Base-by-base conservation (phyloP, 2,888 invertebrate species). In the Marasmarcha lunaedactyla region DNA sequence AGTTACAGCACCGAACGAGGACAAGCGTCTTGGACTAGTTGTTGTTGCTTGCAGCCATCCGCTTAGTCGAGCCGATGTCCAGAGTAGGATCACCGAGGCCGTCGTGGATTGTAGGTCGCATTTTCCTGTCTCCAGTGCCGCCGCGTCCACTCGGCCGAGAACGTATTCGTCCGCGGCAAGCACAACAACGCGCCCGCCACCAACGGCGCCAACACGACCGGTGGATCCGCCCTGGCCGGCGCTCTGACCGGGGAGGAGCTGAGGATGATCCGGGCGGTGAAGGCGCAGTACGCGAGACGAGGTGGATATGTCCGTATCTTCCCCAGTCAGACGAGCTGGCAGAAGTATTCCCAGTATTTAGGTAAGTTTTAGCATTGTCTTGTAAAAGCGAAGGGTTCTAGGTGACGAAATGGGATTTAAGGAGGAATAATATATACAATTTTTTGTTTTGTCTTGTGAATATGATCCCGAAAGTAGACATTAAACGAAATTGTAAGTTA, bases 301-400 rank as follows among this genome's bases (percentile, higher is more conserved):
- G 95, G 95, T 1, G 96, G 96, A 20, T 97, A 93, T 77, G 92
- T 96, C 7, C 76, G 95, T 36, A 94, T 97, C 54, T 97, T 95
- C 73, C 97, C 97, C 13, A 91, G 94, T 14, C 88, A 90, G 45
- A 94, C 95, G 67, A 91, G 93, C 13, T 95, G 95, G 94, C 87
- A 89, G 62, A 88, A 90, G 60, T 94, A 93, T 65, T 88, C 91
- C 10, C 88, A 89, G 56, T 93, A 92, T 59, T 76, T 93, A 36
- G 92, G 90, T 90, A 52, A 49, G 58, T 48, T 2, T n/a, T 25
- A 9, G 25, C 25, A 25, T 25, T 25, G 5, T n/a, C 9, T 6
- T 25, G 25, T 25, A 25, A 25, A 25, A 25, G 25, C 5, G 5
- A 25, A 9, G 25, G 5, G 25, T 25, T 25, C 9, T 25, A 6